Conservation (phyloP, 2,888 invertebrate species). For the Lottia gigantea region DNA sequence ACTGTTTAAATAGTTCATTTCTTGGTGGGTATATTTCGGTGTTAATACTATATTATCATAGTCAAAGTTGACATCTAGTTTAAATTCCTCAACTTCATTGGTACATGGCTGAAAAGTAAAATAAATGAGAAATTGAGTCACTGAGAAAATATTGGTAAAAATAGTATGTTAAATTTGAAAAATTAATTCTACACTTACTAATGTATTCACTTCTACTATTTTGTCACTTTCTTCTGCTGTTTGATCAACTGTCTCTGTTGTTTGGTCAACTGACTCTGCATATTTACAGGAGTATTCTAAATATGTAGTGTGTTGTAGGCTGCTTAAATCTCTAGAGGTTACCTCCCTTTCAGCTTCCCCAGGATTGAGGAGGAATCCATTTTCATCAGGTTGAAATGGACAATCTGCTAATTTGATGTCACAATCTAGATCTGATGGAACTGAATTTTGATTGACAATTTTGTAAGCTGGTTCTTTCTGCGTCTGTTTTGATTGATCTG, state of each 20-base stretch:
- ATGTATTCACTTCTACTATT: too few species aligned
- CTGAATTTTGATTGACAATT: too few species aligned
- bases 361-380: neutral
- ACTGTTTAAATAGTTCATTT: constrained; percentile 36
- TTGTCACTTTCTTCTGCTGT: too few species aligned
- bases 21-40: constrained; percentile 50
- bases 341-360: neutral
- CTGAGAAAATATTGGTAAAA: too few species aligned
- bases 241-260: too few species aligned
- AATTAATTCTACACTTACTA: too few species aligned
- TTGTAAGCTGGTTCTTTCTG: too few species aligned
- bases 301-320: neutral
- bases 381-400: constrained; percentile 1
- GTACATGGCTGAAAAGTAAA: constrained; percentile 20
- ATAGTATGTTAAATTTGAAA: too few species aligned
- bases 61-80: constrained; percentile 57
- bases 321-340: neutral
- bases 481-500: too few species aligned
- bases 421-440: too few species aligned
- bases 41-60: constrained; percentile 59
- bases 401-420: neutral
- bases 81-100: constrained; percentile 50
- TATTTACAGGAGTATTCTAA: neutral
- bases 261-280: too few species aligned
- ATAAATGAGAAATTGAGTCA: neutral